Base-by-base conservation (phyloP, 2,888 invertebrate species). In the Scaeva pyrastri region DNA sequence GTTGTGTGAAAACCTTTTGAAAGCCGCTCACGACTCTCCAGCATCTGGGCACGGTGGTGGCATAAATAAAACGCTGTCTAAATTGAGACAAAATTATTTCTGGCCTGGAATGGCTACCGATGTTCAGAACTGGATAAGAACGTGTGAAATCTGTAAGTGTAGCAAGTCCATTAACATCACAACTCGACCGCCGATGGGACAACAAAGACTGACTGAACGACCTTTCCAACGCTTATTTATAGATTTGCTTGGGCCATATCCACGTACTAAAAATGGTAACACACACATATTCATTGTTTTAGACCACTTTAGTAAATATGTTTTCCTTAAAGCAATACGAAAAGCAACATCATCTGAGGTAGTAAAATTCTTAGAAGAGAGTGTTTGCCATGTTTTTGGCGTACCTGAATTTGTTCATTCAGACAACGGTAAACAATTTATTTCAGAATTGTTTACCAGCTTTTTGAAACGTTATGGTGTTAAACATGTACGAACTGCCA, bases 351-450 rank as follows among this genome's bases (percentile, higher is more conserved):
- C 26, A 26, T 26, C 26, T 26, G 26, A 26, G 26, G 26, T 26
- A 26, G 39, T 39, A 8, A 39, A 52, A 23, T 23, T 52, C 23
- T 5, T 52, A 4, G 52, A 52, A 23, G 10, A 52, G 12, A 23
- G 19, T 14, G 23, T 52, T 23, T 52, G 23, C 5, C 4, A 23
- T 23, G 2, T 14, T 3, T 52, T 26, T 26, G 52, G 52, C 7
- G 52, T 55, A 1, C 56, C 56, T 1, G 31, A 56, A 4, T 56
- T 31, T n/a, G 10, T 56, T 1, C 56, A 56, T 31, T 31, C n/a
- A 4, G 74, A 86, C 48, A 77, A 86, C 19, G 80, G 80, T 1
- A 16, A 72, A 2, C 79, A 81, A 26, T 86, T 83, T 16, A 43
- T 70, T 8, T 80, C 86, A 0, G 19, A 19, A 2, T 12, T 41